A percentile compares a stretch with the other conserved stretches of the same genome.
These are phyloP conservation scores for Mormyrus proboscirostris DNA, from an alignment of 2,797 vertebrate genomes.

Conservation along the genomic window DNA sequence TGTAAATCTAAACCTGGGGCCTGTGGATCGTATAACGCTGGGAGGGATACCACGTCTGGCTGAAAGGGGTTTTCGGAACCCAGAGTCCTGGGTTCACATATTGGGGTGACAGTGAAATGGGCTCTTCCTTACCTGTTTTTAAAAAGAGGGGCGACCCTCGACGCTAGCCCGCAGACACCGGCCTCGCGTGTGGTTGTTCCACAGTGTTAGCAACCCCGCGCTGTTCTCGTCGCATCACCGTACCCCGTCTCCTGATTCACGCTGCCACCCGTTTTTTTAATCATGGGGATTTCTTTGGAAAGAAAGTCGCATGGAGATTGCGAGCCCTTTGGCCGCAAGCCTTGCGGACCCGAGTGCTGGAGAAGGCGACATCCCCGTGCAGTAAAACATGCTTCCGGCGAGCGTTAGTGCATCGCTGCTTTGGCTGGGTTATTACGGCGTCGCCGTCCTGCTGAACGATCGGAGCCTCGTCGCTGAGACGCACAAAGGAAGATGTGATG, in stretches of 20 bases:
- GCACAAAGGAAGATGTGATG: constrained; percentile 6
- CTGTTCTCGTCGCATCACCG: neutral
- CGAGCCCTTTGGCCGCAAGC: neutral
- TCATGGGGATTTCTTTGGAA: neutral
- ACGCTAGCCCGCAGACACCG: neutral
- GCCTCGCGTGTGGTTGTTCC: neutral
- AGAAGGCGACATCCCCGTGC: neutral
- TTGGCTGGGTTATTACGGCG: neutral
- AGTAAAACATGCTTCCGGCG: neutral
- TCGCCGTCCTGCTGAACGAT: neutral
- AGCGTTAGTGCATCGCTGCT: neutral
- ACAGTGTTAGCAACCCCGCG: neutral
- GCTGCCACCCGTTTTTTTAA: neutral
- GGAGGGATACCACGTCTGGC: neutral
- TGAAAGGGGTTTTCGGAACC: constrained; percentile 6
- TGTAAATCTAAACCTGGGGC: neutral
- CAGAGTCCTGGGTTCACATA: neutral
- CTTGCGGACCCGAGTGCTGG: neutral
- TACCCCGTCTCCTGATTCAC: neutral
- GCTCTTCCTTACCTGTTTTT: neutral
- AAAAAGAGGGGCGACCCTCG: neutral
- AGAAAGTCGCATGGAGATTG: neutral
- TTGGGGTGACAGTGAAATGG: neutral
- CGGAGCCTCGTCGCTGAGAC: neutral
- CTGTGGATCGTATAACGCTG: neutral